Evolutionary conservation across 2,888 invertebrate genomes (phyloP).

Genomic region (Callyntrura sp.): DNA sequence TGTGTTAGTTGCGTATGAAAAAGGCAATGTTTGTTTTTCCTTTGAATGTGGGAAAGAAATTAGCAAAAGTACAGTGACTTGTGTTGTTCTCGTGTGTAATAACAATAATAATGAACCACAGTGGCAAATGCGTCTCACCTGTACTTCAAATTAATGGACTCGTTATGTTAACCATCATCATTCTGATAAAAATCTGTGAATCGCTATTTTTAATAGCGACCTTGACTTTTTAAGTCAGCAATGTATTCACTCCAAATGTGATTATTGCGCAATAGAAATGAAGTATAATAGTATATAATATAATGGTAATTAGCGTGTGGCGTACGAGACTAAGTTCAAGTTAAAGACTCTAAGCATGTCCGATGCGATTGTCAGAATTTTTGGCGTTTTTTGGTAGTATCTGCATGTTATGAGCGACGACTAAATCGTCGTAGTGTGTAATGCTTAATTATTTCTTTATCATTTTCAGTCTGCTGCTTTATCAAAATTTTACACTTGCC

Average conservation of each 20-base stretch:
- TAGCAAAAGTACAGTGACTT: neutral
- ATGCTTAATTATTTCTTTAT: neutral
- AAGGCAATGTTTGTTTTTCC: conserved; percentile 1
- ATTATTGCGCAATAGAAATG: conserved; percentile 3
- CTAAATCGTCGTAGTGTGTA: neutral
- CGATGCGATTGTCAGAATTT: too few relatives aligned
- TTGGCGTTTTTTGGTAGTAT: neutral
- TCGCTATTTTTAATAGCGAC: neutral
- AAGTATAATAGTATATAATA: neutral
- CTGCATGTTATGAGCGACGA: neutral
- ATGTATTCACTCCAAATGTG: neutral
- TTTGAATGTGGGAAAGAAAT: conserved; percentile 26
- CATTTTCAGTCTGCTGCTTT: neutral
- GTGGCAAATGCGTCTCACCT: too few relatives aligned
- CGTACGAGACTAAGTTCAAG: too few relatives aligned
- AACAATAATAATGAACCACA: neutral
- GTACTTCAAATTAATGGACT: neutral
- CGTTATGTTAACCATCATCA: neutral
- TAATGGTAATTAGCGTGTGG: neutral
- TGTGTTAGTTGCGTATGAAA: too few relatives aligned
- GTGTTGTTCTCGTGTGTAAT: neutral
- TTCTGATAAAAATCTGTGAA: neutral
- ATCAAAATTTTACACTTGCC: neutral
- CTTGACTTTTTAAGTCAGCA: conserved; percentile 45
- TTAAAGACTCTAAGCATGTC: too few relatives aligned